Base-by-base conservation (phyloP, 2,797 vertebrate genomes). In the Sebastes miniatus region DNA sequence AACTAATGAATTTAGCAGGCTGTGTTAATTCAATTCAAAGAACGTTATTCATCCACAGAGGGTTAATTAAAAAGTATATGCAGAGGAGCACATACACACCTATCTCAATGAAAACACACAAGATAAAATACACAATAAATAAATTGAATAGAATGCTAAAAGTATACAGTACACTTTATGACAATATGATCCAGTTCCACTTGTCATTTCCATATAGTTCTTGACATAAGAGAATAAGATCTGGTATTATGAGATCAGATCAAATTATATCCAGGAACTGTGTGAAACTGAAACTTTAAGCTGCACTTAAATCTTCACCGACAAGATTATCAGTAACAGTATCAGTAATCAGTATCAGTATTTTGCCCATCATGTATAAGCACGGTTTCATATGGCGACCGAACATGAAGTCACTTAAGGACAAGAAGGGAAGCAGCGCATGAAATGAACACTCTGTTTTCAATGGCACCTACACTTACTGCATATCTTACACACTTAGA, bases 241-340 rank as follows among this genome's bases (percentile, higher is more conserved):
- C 43, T 47, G 43, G 43, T 2, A 47, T 47, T 47, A 62, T 31
- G 5, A 54, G 43, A 76, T 83, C 65, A 31, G 2, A 43, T 76
- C 47, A 68, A 74, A 64, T 2, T 1, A 43, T 24, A 25, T 39
- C 18, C 43, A 79, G 22, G 73, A 59, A 57, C n/a, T 2, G 22
- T 31, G 39, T 43, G 25, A 65, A 64, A 76, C 58, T 25, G 25
- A 80, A 64, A 78, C 76, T 32, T 57, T 78, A 14, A 9, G 64
- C 50, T 14, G 7, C 16, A n/a, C 25, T 36, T 14, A 8, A 11
- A 39, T 69, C 81, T 65, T 68, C 32, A 32, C 50, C 1, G 43
- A 77, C 56, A 32, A 67, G 64, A 65, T 43, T 43, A 43, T 16
- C 14, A 43, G 39, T 43, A 43, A 6, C 39, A 43, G 39, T 43